Base-by-base conservation (phyloP, 2,113 vertebrate genomes). In the Silurus meridionalis region DNA sequence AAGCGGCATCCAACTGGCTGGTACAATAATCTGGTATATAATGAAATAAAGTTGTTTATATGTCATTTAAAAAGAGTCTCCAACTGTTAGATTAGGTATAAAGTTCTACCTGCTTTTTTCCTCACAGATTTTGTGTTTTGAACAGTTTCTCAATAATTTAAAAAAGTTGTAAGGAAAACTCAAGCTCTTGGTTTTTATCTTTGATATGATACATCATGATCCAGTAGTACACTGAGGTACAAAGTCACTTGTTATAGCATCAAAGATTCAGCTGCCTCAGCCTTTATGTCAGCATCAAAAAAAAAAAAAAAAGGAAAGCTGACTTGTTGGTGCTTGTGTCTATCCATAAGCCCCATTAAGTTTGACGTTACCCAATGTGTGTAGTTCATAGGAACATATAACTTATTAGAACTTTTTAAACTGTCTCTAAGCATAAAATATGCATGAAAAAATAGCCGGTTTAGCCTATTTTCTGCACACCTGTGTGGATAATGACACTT, bases 401-500 rank as follows among this genome's bases (percentile, higher is more conserved):
- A 13, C 55, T 57, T 37, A 37, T 69, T 69, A 25, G 25, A 8
- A 71, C 69, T 46, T 75, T 75, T 25, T 57, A 23, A 10, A 55
- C 11, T 8, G 13, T 64, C n/a, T 60, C n/a, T 8, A 87, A 63
- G 52, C 8, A 77, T 37, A 55, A 50, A 82, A 55, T 5, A 4
- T 15, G 9, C 48, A 17, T 57, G n/a, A 53, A 48, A 37, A 83
- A 78, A 66, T 52, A 79, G 72, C 72, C 50, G 28, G 52, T 82
- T 82, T 21, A 6, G 50, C 15, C 53, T 25, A 69, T 67, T 83
- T 86, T 46, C 46, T 10, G 13, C 48, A 52, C 21, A 3, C 46
- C 74, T 80, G 72, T 75, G 28, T 50, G 55, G 61, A 63, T 63
- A 80, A 83, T 58, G 23, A 23, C 58, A n/a, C 83, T 57, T 15